A percentile compares a stretch with the other conserved stretches of the same genome.
phyloP scores from a whole-genome alignment of 2,797 vertebrate genomes.

The Myotis myotis region DNA sequence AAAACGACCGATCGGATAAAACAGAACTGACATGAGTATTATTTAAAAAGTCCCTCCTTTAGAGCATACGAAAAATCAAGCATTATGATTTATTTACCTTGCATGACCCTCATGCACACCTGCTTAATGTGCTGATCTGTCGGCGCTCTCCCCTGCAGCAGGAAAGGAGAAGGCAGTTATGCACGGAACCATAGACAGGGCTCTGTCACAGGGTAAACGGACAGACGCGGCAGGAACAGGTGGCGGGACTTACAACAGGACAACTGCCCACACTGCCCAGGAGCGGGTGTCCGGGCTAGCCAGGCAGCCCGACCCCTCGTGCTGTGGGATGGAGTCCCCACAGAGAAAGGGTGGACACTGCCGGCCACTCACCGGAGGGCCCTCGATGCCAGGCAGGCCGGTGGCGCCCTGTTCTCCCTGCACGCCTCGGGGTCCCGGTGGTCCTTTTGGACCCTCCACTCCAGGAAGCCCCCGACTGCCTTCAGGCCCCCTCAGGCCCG shows the following conservation, averaged over 20 bases:
- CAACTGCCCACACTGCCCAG: neutral
- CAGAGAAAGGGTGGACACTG: rapidly evolving
- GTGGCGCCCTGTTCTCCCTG: constrained; percentile 94
- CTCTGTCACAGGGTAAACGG: neutral
- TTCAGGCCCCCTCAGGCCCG: constrained; percentile 92
- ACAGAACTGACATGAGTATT: neutral
- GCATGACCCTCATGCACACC: constrained; percentile 99
- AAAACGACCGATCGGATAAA: neutral
- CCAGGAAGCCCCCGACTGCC: constrained; percentile 94
- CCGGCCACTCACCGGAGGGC: constrained; percentile 90
- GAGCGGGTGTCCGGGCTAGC: neutral
- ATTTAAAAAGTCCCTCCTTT: neutral
- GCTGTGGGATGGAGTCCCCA: neutral
- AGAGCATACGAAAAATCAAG: constrained; percentile 23
- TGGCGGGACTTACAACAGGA: neutral
- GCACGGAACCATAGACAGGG: neutral
- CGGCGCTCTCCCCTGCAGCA: constrained; percentile 93
- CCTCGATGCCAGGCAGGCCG: constrained; percentile 93
- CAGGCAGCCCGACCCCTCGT: neutral
- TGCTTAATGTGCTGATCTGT: constrained; percentile 97
- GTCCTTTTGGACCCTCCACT: constrained; percentile 92
- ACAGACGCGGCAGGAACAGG: neutral
- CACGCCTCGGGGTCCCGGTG: constrained; percentile 93
- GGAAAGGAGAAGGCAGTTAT: constrained; percentile 50
- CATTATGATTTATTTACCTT: constrained; percentile 89